Evolutionary conservation across 2,797 vertebrate species (phyloP), one percentile per base, ranked within the genome.

Genomic region (Rhodeus uyekii): DNA sequence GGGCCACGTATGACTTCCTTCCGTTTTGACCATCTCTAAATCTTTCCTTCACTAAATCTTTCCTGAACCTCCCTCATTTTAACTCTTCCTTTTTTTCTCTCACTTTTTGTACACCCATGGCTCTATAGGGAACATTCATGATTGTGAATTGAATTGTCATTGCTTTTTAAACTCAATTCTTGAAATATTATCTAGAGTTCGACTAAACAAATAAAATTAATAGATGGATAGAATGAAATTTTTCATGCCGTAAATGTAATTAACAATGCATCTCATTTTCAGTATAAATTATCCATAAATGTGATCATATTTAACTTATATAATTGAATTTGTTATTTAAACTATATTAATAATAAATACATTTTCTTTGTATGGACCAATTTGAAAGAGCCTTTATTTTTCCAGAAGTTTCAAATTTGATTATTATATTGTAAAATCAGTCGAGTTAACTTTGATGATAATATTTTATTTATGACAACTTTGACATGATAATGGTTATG

Each of bases 1-100:
- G 85, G 91, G 78, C 88, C 84, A 91, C 88, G 83, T 91, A 94
- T 92, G 90, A 93, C 92, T 94, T 94, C 93, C 93, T 93, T 87
- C 87, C 90, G 90, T 93, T 89, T 90, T 90, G 87, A 85, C 76
- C 73, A 90, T 88, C 89, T 89, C 89, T 89, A 44, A 83, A 83
- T 83, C 53, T 53, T 58, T 55, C n/a, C n/a, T 38, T 36, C 53
- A 27, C 6, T 10, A 27, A 82, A 81, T 81, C 71, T 83, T 90
- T 93, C 87, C 90, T 90, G 86, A 89, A 88, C 87, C 55, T 58
- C 83, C 82, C 84, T 87, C 76, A 86, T 85, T 67, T 71, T 61
- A 61, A 60, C 60, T 22, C 82, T 68, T 60, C 75, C 55, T 81
- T 46, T 46, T 42, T 42, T 16, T 83, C 22, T 75, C 50, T 27